Base-by-base conservation (phyloP, 1,140 invertebrate species). In the Mycetomoellerius zeteki region DNA sequence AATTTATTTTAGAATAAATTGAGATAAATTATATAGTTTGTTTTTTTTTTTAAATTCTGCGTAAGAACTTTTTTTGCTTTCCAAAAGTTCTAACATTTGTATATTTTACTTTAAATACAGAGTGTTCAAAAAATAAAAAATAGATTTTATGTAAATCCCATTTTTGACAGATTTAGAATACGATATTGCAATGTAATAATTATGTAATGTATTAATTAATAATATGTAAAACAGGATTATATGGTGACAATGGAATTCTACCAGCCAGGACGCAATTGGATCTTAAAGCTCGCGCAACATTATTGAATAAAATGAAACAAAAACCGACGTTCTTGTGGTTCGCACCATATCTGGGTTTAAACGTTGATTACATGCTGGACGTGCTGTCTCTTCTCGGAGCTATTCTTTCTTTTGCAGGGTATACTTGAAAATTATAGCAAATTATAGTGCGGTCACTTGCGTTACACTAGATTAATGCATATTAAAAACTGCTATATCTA, bases 211-310 rank as follows among this genome's bases (percentile, higher is more conserved):
- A 19, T 54, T 80, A 69, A 81, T 37, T 71, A 43, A 65, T 85
- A 2, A 19, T 27, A 16, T 73, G 10, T 67, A 5, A 71, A 73
- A 78, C 33, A 98, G 98, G 98, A 80, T 94, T 98, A 6, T 98
- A 97, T 95, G 98, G 98, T 1, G 97, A 97, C 90, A 97, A 98
- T 96, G 98, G 98, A 78, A 95, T 98, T 64, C 92, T 98, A 82
- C 98, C 98, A 71, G 97, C 96, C 33, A 96, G 96, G 91, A 94
- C 96, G 6, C 96, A 97, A 37, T 86, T 98, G 86, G 95, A 96
- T 85, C 93, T 96, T 30, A 95, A 94, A 78, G 94, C 90, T 86
- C 93, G 94, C 54, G 91, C 93, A 84, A 92, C 95, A 12, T 91
- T 96, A 5, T 90, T 94, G 64, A 96, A 96, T 56, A 96, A 96